A percentile compares a stretch with the other conserved stretches of the same genome.
Conservation (phyloP, 92 coral and sea anemone genomes). For the Bergia sp. region DNA sequence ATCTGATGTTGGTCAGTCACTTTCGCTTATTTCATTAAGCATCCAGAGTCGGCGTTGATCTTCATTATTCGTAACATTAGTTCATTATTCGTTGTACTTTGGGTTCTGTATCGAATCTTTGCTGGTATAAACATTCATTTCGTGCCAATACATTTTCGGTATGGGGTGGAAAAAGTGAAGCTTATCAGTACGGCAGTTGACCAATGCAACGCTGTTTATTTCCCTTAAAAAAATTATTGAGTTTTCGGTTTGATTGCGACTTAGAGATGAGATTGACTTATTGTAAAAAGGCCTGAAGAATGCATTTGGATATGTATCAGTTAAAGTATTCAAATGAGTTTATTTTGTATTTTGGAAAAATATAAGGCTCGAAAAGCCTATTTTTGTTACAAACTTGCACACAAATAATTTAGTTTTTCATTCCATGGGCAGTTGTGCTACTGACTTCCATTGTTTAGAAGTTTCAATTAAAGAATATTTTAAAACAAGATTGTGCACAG, state of each 20-base stretch:
- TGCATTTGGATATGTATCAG: constrained; percentile 41
- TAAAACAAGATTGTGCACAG: background rate
- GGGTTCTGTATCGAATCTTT: background rate
- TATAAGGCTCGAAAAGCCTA: constrained; percentile 37
- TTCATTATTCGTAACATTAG: background rate
- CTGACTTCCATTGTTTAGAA: constrained; percentile 15
- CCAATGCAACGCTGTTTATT: background rate
- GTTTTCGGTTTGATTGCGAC: constrained; percentile 3
- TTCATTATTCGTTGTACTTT: background rate
- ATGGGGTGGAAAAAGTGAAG: background rate
- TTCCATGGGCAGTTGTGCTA: constrained; percentile 10
- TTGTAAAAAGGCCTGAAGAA: constrained; percentile 10
- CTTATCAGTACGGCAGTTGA: background rate
- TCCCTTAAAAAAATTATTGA: background rate
- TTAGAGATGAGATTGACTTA: background rate
- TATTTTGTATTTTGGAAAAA: constrained; percentile 39
- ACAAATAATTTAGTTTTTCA: constrained; percentile 36
- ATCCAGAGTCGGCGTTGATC: too few species aligned
- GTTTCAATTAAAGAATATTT: constrained; percentile 28
- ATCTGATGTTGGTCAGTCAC: background rate
- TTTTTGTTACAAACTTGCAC: constrained; percentile 44
- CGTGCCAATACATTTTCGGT: background rate
- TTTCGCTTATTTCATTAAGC: background rate
- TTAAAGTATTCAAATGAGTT: constrained; percentile 42
- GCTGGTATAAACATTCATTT: background rate